Percentiles rank a stretch among this genome's conserved stretches.
Evolutionary conservation across 2,888 invertebrate genomes (phyloP).

Genomic region (Sipunculus nudus): DNA sequence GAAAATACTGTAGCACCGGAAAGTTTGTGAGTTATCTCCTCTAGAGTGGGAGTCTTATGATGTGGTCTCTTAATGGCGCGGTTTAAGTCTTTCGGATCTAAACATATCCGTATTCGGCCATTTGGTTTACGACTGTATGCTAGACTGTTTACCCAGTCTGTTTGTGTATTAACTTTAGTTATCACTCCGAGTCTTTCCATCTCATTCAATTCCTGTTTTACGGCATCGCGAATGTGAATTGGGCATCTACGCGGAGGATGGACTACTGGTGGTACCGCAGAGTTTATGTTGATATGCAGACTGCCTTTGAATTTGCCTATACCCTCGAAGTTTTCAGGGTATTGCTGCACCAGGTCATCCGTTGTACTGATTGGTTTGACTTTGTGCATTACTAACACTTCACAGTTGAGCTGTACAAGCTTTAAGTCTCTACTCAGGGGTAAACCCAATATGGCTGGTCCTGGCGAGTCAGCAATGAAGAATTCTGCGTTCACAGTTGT

Average conservation of each 20-base stretch:
- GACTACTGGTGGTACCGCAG: no score
- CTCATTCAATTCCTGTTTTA: slow-evolving; percentile 10
- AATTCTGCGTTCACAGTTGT: no score
- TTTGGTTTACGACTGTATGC: slow-evolving; percentile 11
- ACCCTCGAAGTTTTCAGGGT: no score
- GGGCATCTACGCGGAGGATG: slow-evolving; percentile 8
- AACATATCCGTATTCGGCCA: slow-evolving; percentile 20
- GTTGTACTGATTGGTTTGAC: no score
- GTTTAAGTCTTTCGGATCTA: slow-evolving; percentile 27
- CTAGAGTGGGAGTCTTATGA: slow-evolving; percentile 22
- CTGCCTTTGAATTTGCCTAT: no score
- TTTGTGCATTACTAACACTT: no score
- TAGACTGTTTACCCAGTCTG: slow-evolving; percentile 21
- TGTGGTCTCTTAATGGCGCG: slow-evolving; percentile 16
- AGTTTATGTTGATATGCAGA: no score
- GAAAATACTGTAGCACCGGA: slow-evolving; percentile 18
- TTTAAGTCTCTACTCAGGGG: no score
- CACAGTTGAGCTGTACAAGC: no score
- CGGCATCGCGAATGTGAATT: slow-evolving; percentile 1
- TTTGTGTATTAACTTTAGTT: slow-evolving; percentile 8
- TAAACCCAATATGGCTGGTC: no score
- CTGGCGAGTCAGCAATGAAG: no score
- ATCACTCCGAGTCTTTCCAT: slow-evolving; percentile 15
- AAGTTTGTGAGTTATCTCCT: slow-evolving; percentile 23
- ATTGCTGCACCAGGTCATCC: no score